Percentiles rank a stretch among this genome's conserved stretches.
Evolutionary conservation across 2,113 vertebrate genomes (phyloP).

Genomic region (Nesoenas mayeri): DNA sequence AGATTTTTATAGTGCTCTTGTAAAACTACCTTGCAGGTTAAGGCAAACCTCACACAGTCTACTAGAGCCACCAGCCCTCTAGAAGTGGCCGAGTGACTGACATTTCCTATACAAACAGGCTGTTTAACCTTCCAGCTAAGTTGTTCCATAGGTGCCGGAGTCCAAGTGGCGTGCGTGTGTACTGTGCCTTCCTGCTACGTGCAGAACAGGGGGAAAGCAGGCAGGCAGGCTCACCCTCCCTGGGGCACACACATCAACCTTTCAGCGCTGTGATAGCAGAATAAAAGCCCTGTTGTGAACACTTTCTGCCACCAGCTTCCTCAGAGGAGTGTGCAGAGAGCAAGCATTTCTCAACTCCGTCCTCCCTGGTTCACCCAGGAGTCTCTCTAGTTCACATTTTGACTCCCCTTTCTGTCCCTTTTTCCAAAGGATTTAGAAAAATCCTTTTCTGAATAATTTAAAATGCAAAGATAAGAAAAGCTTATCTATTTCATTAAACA

Average conservation of each 20-base stretch:
- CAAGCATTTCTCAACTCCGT: background rate
- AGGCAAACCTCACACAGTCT: background rate
- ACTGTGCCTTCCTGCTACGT: background rate
- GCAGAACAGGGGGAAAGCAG: background rate
- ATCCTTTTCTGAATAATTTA: background rate
- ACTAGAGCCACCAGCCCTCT: background rate
- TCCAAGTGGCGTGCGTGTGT: rapidly evolving
- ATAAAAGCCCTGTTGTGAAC: background rate
- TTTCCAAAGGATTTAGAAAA: background rate
- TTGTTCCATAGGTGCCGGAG: background rate
- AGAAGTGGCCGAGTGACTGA: background rate
- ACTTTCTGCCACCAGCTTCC: background rate
- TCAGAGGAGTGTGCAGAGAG: background rate
- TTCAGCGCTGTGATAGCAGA: background rate
- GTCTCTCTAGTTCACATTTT: background rate
- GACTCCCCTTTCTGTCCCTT: background rate
- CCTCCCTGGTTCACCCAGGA: background rate
- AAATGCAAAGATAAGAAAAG: background rate
- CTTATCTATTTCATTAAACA: background rate
- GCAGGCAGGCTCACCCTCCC: background rate
- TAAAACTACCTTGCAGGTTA: background rate
- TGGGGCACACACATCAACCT: background rate
- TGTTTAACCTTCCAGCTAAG: background rate
- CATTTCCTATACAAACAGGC: background rate
- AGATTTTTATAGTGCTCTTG: background rate